phyloP scores from a whole-genome alignment of 2,888 invertebrate species.

The Agrotis segetum region DNA sequence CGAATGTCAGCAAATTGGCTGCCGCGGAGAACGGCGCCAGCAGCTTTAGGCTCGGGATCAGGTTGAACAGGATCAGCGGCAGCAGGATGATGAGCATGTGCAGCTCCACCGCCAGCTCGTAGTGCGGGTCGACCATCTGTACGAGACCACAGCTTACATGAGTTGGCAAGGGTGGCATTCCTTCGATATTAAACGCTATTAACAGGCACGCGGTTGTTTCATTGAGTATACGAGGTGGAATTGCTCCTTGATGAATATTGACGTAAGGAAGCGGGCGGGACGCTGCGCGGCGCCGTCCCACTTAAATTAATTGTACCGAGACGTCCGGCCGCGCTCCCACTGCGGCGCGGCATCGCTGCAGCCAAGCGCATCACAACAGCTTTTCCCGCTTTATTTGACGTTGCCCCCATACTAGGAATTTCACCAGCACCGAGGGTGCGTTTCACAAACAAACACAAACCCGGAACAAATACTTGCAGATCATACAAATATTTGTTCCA shows the following conservation, averaged over 20 bases:
- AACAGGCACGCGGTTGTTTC: conserved; percentile 50
- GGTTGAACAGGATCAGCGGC: conserved; percentile 93
- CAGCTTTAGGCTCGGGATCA: conserved; percentile 94
- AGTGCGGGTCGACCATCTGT: conserved; percentile 65
- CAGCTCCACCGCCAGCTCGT: conserved; percentile 85
- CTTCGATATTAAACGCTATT: conserved; percentile 41
- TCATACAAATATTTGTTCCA: too few relatives aligned
- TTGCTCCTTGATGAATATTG: conserved; percentile 55
- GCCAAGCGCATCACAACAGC: not conserved
- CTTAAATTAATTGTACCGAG: conserved; percentile 70
- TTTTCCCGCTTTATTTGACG: too few relatives aligned
- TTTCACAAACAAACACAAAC: too few relatives aligned
- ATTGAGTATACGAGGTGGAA: conserved; percentile 31
- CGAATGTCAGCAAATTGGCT: conserved; percentile 95
- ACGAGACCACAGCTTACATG: conserved; percentile 26
- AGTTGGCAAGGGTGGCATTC: conserved; percentile 44
- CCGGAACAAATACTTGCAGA: too few relatives aligned
- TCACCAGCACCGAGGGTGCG: too few relatives aligned
- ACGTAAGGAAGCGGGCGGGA: conserved; percentile 49
- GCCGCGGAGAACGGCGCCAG: conserved; percentile 96
- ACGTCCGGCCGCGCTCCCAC: conserved; percentile 42
- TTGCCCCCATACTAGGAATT: too few relatives aligned
- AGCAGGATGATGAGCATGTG: conserved; percentile 93
- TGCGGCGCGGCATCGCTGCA: not conserved
- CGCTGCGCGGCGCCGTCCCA: conserved; percentile 64